Percentiles rank a stretch among this genome's conserved stretches.
Conservation (phyloP, 37 sponge, comb jelly and placozoan species). For the Ephydatia muelleri region DNA sequence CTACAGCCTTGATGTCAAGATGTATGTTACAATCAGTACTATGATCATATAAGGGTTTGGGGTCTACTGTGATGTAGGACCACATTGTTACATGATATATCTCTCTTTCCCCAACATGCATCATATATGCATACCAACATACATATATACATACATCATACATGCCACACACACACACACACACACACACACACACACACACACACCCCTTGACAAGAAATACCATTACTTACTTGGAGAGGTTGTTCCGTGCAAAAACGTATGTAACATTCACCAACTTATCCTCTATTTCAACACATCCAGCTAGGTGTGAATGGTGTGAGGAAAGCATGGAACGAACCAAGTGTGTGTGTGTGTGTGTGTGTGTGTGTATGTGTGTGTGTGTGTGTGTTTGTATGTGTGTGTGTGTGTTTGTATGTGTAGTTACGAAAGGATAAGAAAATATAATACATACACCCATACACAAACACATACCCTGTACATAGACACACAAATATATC, state of each 20-base stretch:
- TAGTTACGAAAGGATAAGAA: background rate
- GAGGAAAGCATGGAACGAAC: no score
- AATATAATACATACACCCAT: no score
- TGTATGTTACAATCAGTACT: no score
- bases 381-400: no score
- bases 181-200: background rate
- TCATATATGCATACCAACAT: no score
- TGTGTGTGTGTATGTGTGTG: background rate
- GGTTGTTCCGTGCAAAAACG: slow-evolving; percentile 50
- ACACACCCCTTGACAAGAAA: no score
- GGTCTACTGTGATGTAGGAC: background rate
- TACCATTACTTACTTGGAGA: slow-evolving; percentile 45
- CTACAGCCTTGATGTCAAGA: no score
- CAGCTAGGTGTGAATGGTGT: slow-evolving; percentile 23
- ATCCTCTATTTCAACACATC: slow-evolving; percentile 39
- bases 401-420: no score
- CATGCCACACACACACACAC: no score
- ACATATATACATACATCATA: background rate
- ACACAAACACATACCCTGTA: no score
- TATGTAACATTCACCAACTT: slow-evolving; percentile 54
- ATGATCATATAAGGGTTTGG: background rate
- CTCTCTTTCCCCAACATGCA: no score
- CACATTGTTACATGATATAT: no score
- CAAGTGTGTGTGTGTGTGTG: background rate
- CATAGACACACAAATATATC: background rate